Conservation (phyloP, 2,113 vertebrate genomes). For the Corythornis vintsioides region DNA sequence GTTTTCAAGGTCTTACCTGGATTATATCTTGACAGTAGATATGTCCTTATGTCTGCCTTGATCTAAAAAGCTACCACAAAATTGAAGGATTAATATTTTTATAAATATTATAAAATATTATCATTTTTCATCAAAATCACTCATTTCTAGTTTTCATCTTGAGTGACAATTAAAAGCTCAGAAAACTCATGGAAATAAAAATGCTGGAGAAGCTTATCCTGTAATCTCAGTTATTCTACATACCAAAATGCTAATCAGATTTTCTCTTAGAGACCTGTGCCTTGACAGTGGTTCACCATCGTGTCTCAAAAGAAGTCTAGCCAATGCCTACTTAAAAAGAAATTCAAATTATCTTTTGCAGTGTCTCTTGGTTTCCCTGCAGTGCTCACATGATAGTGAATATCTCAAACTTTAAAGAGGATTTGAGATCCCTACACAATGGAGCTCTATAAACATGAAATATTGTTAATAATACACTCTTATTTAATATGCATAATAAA, state of each 20-base stretch:
- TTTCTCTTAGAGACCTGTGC: not conserved
- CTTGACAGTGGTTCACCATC: not conserved
- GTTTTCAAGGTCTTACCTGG: not conserved
- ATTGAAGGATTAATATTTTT: not conserved
- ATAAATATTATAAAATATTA: too few relatives aligned
- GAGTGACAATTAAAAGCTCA: not conserved
- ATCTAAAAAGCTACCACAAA: not conserved
- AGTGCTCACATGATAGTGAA: not conserved
- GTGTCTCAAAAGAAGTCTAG: not conserved
- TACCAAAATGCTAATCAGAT: not conserved
- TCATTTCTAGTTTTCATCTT: not conserved
- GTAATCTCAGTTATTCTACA: not conserved
- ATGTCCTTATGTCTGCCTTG: not conserved
- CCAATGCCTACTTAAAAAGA: not conserved
- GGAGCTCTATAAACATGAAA: not conserved
- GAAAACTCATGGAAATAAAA: not conserved
- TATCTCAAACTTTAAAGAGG: rapidly evolving
- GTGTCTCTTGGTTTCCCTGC: not conserved
- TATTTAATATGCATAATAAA: not conserved
- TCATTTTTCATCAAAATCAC: too few relatives aligned
- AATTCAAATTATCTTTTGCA: not conserved
- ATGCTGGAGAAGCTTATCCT: not conserved
- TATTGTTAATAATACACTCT: not conserved
- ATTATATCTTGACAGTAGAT: not conserved
- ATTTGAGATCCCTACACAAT: not conserved